Percentiles rank a stretch among this genome's conserved stretches.
Evolutionary conservation across 1,140 invertebrate genomes (phyloP).

Genomic region (Globodera rostochiensis): DNA sequence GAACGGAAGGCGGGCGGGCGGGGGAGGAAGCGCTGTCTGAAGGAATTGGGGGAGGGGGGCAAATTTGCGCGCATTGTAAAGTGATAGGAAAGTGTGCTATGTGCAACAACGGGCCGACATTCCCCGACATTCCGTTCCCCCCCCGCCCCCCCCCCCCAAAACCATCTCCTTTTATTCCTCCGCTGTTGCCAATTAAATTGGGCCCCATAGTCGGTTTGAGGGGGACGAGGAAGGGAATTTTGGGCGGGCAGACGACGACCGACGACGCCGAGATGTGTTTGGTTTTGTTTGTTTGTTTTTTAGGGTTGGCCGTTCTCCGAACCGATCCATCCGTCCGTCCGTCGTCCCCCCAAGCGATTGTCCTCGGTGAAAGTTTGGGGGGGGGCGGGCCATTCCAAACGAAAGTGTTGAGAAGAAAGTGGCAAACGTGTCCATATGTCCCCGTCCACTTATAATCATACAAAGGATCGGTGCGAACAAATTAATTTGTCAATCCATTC

Average conservation of each 20-base stretch:
- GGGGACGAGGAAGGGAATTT: too few species aligned
- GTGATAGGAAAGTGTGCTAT: conserved; percentile 8
- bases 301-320: too few species aligned
- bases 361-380: too few species aligned
- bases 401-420: neutral
- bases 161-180: too few species aligned
- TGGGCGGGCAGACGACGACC: neutral
- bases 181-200: conserved; percentile 23
- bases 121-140: conserved; percentile 8
- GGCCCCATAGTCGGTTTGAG: conserved; percentile 10
- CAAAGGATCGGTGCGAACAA: neutral
- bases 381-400: too few species aligned
- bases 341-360: too few species aligned
- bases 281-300: neutral
- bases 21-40: neutral
- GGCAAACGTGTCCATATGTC: too few species aligned
- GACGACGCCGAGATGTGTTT: neutral
- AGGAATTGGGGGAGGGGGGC: neutral
- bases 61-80: conserved; percentile 11
- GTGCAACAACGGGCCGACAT: neutral
- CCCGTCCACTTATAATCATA: neutral
- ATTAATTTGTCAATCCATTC: neutral
- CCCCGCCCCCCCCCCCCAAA: neutral
- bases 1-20: conserved; percentile 8
- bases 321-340: too few species aligned